These are phyloP conservation scores for Lamprologus speciosus DNA, from an alignment of 2,113 vertebrate species.

Conservation along the genomic window DNA sequence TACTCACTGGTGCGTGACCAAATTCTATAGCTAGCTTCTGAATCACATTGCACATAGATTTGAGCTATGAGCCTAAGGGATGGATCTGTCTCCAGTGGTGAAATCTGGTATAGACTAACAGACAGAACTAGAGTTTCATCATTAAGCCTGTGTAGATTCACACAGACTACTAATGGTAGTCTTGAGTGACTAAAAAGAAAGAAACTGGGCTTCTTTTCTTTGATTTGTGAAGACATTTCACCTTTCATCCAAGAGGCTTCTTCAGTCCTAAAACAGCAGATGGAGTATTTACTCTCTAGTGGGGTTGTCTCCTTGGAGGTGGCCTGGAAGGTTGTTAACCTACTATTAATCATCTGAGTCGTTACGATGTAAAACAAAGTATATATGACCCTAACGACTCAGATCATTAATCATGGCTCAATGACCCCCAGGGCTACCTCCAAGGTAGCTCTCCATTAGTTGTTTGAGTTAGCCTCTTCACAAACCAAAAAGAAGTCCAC, in stretches of 20 bases:
- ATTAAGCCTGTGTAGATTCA: background rate
- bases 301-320: background rate
- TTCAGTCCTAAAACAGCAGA: background rate
- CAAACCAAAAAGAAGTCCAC: background rate
- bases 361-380: background rate
- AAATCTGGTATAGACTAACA: background rate
- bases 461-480: background rate
- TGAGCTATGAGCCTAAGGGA: rapidly evolving
- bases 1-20: constrained; percentile 41
- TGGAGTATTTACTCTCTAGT: background rate
- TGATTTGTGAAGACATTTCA: background rate
- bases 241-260: background rate
- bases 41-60: background rate
- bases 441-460: background rate
- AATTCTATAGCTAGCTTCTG: background rate
- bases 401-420: background rate
- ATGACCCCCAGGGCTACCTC: background rate
- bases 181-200: background rate
- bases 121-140: background rate
- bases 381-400: background rate
- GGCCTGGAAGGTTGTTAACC: background rate
- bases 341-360: background rate
- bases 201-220: background rate
- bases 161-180: background rate
- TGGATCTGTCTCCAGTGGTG: background rate